Percentiles rank a stretch among this genome's conserved stretches.
These are phyloP conservation scores for Odontesthes bonariensis DNA, from an alignment of 2,113 vertebrate species.

Conservation along the genomic window DNA sequence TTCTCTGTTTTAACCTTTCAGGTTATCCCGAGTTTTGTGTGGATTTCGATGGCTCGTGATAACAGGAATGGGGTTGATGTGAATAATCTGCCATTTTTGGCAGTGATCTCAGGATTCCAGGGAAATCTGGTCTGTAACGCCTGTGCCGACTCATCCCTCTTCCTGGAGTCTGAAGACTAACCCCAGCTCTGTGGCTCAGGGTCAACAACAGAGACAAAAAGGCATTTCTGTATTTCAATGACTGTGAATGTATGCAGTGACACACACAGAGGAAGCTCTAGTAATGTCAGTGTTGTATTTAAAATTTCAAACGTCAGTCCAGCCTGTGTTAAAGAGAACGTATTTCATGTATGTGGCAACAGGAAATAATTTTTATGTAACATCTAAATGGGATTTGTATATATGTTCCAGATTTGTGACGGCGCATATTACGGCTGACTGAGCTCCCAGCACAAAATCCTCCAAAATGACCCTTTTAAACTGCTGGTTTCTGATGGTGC, in stretches of 20 bases:
- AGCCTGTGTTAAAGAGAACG: conserved; percentile 28
- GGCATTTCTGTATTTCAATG: conserved; percentile 26
- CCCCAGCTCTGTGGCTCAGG: conserved; percentile 17
- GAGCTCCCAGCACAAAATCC: conserved; percentile 28
- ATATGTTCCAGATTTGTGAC: conserved; percentile 31
- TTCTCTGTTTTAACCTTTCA: conserved; percentile 57
- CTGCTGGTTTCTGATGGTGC: conserved; percentile 40
- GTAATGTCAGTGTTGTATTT: conserved; percentile 1
- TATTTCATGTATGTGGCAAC: conserved; percentile 18
- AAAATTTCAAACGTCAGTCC: conserved; percentile 10
- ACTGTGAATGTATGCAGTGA: conserved; percentile 26
- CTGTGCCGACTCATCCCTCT: conserved; percentile 42
- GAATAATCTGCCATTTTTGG: conserved; percentile 62
- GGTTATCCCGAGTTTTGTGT: conserved; percentile 16
- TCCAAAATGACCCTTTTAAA: conserved; percentile 37
- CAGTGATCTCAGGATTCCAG: conserved; percentile 59
- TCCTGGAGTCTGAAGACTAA: conserved; percentile 27
- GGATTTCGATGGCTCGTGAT: conserved; percentile 22
- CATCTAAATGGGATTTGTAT: conserved; percentile 35
- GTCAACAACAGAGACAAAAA: conserved; percentile 40
- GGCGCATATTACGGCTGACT: conserved; percentile 9
- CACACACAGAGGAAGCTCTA: conserved; percentile 14
- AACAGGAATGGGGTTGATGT: conserved; percentile 61
- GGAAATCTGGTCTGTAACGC: conserved; percentile 23
- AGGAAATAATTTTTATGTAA: conserved; percentile 29